Evolutionary conservation across 1,140 invertebrate genomes (phyloP), one percentile per base, ranked within the genome.

Genomic region (Leptopilina boulardi): DNA sequence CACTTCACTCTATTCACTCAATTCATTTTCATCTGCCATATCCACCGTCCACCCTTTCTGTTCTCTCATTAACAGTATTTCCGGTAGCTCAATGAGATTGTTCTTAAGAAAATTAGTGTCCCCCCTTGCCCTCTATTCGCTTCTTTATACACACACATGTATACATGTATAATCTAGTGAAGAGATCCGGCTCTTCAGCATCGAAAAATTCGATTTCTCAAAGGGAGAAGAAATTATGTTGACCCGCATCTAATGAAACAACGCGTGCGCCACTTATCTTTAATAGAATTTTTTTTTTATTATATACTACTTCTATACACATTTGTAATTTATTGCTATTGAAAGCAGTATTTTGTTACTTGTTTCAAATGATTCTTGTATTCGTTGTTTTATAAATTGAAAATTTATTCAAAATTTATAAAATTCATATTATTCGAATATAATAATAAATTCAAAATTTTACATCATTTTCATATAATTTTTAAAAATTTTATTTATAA

Each of bases 1-100:
- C 81, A 89, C 87, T 89, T 83, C 86, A 89, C 82, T 87, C 85
- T 83, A 89, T 89, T 90, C 87, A 86, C 83, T 87, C 89, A 89
- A 90, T 91, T 90, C 88, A 90, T 90, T 90, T 88, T 89, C 87
- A 88, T 89, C 87, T 89, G 82, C 86, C 84, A 90, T n/a, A n/a
- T 88, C 89, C 84, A 83, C 80, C 79, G 74, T 85, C 81, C 83
- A 86, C 84, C 87, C 87, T 85, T 84, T 86, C 85, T 86, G 83
- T 87, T 88, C 86, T 86, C 85, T 91, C 87, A 86, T 91, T 90
- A 89, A 73, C 83, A 75, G 83, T 84, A 79, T 88, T 89, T 91
- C 89, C 89, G 88, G 84, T 84, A 72, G 78, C 76, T 78, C 78
- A 71, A 78, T 79, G 82, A 85, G 84, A 83, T 81, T 78, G 77